phyloP scores from a whole-genome alignment of 2,797 vertebrate genomes.

The Pseudochromis fuscus region DNA sequence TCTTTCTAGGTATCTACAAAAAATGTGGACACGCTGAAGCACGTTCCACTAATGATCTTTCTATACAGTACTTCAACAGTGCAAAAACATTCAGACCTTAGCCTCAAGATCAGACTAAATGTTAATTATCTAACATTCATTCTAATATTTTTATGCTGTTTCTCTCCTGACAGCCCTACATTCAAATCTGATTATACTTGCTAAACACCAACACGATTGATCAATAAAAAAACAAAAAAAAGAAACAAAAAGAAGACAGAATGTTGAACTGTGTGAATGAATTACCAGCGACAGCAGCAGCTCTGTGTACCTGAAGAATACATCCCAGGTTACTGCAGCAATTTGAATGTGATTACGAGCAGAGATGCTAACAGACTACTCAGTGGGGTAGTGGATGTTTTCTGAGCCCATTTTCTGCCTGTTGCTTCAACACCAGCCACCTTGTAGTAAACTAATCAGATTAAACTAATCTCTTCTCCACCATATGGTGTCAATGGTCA shows the following conservation, averaged over 20 bases:
- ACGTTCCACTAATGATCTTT: slow-evolving; percentile 40
- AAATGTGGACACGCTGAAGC: slow-evolving; percentile 39
- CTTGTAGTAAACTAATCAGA: slow-evolving; percentile 14
- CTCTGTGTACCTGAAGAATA: slow-evolving; percentile 38
- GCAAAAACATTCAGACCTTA: slow-evolving; percentile 68
- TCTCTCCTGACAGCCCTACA: slow-evolving; percentile 61
- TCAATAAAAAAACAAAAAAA: slow-evolving; percentile 28
- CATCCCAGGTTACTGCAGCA: slow-evolving; percentile 47
- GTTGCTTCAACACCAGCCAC: slow-evolving; percentile 1
- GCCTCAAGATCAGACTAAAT: slow-evolving; percentile 19
- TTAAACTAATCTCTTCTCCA: not conserved
- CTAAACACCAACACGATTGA: slow-evolving; percentile 44
- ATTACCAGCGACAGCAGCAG: slow-evolving; percentile 40
- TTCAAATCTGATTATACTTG: slow-evolving; percentile 72
- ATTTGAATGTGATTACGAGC: slow-evolving; percentile 39
- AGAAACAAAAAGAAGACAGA: slow-evolving; percentile 21
- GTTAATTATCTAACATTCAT: slow-evolving; percentile 40
- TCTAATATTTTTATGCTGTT: slow-evolving; percentile 16
- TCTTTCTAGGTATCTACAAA: slow-evolving; percentile 43
- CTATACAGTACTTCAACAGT: slow-evolving; percentile 81
- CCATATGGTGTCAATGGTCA: not conserved
- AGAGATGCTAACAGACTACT: slow-evolving; percentile 23
- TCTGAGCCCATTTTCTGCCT: slow-evolving; percentile 18
- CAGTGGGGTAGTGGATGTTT: slow-evolving; percentile 5
- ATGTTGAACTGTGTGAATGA: slow-evolving; percentile 19